Evolutionary conservation across 1,140 invertebrate genomes (phyloP).

Genomic region (Arion vulgaris): DNA sequence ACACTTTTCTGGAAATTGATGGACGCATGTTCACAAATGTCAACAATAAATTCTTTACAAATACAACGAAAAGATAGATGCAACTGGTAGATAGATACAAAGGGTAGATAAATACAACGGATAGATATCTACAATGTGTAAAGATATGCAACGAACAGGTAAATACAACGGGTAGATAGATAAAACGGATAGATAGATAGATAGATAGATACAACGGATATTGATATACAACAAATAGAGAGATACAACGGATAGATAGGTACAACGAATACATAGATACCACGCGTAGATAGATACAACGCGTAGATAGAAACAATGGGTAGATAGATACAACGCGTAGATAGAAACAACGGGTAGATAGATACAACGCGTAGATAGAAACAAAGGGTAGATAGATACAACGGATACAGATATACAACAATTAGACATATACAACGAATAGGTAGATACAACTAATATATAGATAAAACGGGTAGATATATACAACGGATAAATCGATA

Average conservation of each 20-base stretch:
- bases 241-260: background rate
- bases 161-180: background rate
- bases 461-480: background rate
- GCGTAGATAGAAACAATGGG: background rate
- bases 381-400: background rate
- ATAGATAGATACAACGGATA: background rate
- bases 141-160: too few species aligned
- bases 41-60: too few species aligned
- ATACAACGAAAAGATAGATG: too few species aligned
- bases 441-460: background rate
- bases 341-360: background rate
- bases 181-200: background rate
- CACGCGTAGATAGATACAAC: too few species aligned
- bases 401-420: background rate
- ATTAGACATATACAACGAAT: background rate
- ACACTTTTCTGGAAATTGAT: too few species aligned
- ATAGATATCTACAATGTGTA: too few species aligned
- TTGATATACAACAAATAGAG: background rate
- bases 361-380: background rate
- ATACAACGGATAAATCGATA: too few species aligned
- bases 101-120: background rate
- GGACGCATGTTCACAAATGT: too few species aligned
- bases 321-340: too few species aligned
- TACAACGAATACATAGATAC: background rate
- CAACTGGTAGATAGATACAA: background rate